A percentile compares a stretch with the other conserved stretches of the same genome.
phyloP scores from a whole-genome alignment of 2,797 vertebrate genomes.

The Anguilla megastoma region DNA sequence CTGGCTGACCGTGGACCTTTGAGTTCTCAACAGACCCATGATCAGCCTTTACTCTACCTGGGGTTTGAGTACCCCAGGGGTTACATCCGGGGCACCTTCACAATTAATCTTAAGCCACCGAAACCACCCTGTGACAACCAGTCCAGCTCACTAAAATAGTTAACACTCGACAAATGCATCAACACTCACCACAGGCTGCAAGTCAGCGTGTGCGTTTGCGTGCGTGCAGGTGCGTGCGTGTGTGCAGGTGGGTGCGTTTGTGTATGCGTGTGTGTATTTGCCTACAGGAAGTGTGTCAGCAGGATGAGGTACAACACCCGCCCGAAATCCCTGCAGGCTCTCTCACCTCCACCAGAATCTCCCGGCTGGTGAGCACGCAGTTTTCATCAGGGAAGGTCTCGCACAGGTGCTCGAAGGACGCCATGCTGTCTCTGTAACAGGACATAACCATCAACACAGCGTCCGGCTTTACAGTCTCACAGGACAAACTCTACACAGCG shows the following conservation, averaged over 20 bases:
- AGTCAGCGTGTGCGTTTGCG: neutral
- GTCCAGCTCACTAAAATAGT: neutral
- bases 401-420: conserved; percentile 77
- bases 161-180: neutral
- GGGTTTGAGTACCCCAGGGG: neutral
- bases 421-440: conserved; percentile 73
- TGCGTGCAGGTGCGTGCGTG: neutral
- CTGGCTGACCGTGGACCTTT: neutral
- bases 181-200: neutral
- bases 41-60: conserved; percentile 5
- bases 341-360: conserved; percentile 76
- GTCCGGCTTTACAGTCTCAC: neutral
- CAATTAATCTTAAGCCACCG: neutral
- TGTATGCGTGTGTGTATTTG: neutral
- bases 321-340: neutral
- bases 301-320: neutral
- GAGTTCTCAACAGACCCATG: neutral
- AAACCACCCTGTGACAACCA: neutral
- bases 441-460: conserved; percentile 1
- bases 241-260: neutral
- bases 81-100: neutral
- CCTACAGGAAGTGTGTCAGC: neutral
- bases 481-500: too few relatives aligned
- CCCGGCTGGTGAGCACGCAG: conserved; percentile 79
- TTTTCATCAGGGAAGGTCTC: conserved; percentile 89